Conservation (phyloP, 2,113 vertebrate species). For the Daboia siamensis region DNA sequence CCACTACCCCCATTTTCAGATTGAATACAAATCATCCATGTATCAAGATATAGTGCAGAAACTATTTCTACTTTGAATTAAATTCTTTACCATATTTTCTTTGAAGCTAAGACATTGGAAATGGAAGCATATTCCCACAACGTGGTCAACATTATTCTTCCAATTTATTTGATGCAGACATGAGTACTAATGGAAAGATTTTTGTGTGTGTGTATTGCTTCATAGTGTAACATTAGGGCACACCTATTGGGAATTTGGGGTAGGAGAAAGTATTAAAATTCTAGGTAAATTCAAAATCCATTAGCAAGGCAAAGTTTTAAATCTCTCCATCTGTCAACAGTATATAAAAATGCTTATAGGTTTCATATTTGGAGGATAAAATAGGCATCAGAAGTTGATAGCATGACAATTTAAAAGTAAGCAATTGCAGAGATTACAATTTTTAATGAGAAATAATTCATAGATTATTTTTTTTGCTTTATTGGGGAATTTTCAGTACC, state of each 20-base stretch:
- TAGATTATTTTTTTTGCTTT: constrained; percentile 31
- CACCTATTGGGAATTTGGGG: neutral
- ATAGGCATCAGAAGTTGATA: constrained; percentile 30
- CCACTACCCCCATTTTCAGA: neutral
- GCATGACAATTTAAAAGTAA: constrained; percentile 53
- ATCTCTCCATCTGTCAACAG: constrained; percentile 27
- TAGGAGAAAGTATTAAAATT: neutral
- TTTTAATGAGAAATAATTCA: constrained; percentile 37
- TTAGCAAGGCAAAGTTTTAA: neutral
- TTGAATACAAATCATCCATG: neutral
- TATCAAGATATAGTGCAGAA: neutral
- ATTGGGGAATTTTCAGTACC: constrained; percentile 58
- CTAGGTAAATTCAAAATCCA: neutral
- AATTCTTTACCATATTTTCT: neutral
- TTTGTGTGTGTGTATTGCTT: neutral
- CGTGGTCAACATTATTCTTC: neutral
- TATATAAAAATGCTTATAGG: constrained; percentile 48
- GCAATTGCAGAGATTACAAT: constrained; percentile 31
- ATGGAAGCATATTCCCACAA: neutral
- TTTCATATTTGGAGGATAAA: constrained; percentile 22
- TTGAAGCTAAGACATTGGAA: neutral
- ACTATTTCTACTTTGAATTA: neutral
- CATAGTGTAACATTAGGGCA: neutral
- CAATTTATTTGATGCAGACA: neutral
- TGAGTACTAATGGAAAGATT: neutral